phyloP scores from a whole-genome alignment of 2,888 invertebrate species.

The Dryocosmus kuriphilus region DNA sequence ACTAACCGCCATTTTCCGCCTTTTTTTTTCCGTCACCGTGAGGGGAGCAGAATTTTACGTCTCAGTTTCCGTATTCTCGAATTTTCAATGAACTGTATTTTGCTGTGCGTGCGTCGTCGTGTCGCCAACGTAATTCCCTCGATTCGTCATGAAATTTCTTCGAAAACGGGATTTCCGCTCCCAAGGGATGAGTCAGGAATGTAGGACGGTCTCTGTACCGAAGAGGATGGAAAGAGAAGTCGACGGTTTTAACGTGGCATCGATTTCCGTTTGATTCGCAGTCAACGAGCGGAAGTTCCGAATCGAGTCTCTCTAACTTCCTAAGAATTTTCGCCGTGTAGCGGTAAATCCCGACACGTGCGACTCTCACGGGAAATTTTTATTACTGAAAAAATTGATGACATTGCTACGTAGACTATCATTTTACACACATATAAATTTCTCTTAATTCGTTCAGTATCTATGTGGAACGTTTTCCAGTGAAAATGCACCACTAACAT shows the following conservation, averaged over 20 bases:
- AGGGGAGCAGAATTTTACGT: constrained; percentile 45
- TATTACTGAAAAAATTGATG: constrained; percentile 29
- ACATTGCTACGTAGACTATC: neutral
- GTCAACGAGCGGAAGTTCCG: constrained; percentile 42
- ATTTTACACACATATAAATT: neutral
- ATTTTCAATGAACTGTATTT: constrained; percentile 34
- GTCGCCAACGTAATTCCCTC: constrained; percentile 38
- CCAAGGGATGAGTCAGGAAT: constrained; percentile 18
- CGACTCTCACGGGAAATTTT: constrained; percentile 39
- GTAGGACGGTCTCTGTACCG: constrained; percentile 14
- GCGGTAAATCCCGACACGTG: constrained; percentile 8
- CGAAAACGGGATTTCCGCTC: constrained; percentile 34
- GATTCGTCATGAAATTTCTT: constrained; percentile 43
- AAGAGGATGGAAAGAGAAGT: constrained; percentile 42
- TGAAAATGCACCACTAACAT: neutral
- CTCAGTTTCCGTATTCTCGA: constrained; percentile 44
- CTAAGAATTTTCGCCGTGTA: constrained; percentile 34
- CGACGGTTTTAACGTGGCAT: constrained; percentile 48
- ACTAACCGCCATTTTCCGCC: constrained; percentile 40
- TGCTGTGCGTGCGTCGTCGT: constrained; percentile 36
- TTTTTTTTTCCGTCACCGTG: constrained; percentile 41
- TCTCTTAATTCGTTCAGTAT: neutral
- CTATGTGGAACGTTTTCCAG: neutral
- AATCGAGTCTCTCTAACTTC: constrained; percentile 41
- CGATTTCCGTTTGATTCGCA: constrained; percentile 48